Evolutionary conservation across 2,113 vertebrate species (phyloP).

Genomic region (Labeo catla): DNA sequence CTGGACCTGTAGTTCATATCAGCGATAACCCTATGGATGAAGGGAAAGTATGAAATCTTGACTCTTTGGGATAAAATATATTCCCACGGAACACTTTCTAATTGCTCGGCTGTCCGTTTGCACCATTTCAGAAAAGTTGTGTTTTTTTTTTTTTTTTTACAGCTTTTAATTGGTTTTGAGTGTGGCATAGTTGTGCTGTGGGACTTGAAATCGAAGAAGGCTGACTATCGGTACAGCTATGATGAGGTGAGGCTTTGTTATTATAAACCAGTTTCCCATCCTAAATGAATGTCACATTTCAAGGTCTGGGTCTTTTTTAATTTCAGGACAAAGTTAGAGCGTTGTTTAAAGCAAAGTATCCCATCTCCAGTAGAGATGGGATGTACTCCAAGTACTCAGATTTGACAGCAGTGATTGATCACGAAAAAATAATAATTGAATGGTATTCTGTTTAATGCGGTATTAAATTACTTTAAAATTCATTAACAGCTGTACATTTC

Average conservation of each 20-base stretch:
- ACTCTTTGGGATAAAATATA: not conserved
- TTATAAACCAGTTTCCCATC: too few relatives aligned
- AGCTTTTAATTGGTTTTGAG: slow-evolving; percentile 98
- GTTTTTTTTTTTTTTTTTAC: slow-evolving; percentile 40
- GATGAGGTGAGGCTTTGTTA: slow-evolving; percentile 86
- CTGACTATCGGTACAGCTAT: slow-evolving; percentile 95
- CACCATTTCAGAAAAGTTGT: slow-evolving; percentile 15
- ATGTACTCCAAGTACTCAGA: not conserved
- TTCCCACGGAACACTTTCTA: not conserved
- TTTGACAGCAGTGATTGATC: not conserved
- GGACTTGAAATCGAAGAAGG: slow-evolving; percentile 98
- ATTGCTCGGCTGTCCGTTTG: not conserved
- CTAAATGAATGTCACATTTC: not conserved
- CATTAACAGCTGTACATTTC: not conserved
- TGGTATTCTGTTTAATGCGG: not conserved
- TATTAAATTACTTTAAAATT: not conserved
- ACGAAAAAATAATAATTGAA: not conserved
- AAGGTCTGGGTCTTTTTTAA: too few relatives aligned
- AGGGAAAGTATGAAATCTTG: slow-evolving; percentile 85
- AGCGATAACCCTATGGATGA: slow-evolving; percentile 99
- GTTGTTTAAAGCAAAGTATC: not conserved
- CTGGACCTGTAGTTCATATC: slow-evolving; percentile 97
- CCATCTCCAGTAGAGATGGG: not conserved
- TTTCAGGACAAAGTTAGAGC: not conserved
- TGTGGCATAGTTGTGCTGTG: slow-evolving; percentile 93